A percentile compares a stretch with the other conserved stretches of the same genome.
Conservation (phyloP, 2,113 vertebrate genomes). For the Addax nasomaculatus region DNA sequence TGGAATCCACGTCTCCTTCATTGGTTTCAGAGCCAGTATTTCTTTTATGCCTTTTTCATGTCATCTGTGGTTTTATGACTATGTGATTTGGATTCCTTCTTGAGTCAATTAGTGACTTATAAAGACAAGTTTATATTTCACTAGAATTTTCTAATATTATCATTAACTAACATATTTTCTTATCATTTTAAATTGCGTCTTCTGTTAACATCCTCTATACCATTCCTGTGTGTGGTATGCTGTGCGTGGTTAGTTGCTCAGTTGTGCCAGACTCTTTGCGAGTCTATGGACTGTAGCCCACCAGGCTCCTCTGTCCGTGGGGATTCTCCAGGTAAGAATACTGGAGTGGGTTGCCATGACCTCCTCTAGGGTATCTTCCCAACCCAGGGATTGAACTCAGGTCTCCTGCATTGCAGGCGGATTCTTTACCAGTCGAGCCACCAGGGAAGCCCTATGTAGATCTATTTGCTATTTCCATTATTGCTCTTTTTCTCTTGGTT, state of each 20-base stretch:
- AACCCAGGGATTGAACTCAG: not conserved
- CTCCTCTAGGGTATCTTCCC: not conserved
- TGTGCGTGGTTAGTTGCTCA: not conserved
- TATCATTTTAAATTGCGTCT: too few species aligned
- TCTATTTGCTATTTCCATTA: not conserved
- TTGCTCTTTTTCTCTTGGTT: not conserved
- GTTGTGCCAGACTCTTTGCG: not conserved
- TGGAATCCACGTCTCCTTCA: not conserved
- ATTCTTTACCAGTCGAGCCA: not conserved
- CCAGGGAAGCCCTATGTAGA: not conserved
- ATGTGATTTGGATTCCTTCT: constrained; percentile 6
- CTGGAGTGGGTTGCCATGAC: not conserved
- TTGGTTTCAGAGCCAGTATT: not conserved
- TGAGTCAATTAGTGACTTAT: constrained; percentile 18
- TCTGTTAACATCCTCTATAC: not conserved
- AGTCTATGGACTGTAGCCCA: not conserved
- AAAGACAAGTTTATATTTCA: constrained; percentile 16
- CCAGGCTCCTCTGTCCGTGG: not conserved
- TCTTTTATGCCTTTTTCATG: not conserved
- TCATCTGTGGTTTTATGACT: not conserved
- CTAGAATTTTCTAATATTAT: not conserved
- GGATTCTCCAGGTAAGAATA: not conserved
- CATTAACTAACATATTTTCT: not conserved
- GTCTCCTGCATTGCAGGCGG: not conserved
- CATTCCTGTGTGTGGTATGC: not conserved